A percentile compares a stretch with the other conserved stretches of the same genome.
These are phyloP conservation scores for Melanophora roralis DNA, from an alignment of 2,888 invertebrate species.

Conservation along the genomic window DNA sequence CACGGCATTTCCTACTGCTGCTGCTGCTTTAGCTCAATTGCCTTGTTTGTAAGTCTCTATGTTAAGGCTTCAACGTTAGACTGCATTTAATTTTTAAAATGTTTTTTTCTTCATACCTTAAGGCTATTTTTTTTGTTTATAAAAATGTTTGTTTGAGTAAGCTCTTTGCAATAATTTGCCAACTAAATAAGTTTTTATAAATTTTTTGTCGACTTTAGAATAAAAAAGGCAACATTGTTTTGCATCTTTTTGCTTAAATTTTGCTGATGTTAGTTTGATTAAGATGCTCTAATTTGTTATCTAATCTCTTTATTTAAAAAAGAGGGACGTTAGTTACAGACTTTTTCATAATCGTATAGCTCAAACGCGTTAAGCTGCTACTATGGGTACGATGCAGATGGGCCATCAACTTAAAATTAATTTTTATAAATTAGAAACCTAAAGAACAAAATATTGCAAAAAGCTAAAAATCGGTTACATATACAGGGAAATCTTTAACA, in stretches of 20 bases:
- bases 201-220: neutral
- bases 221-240: neutral
- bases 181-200: slow-evolving; percentile 40
- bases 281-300: slow-evolving; percentile 32
- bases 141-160: neutral
- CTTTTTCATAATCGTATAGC: too few species aligned
- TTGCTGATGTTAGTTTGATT: slow-evolving; percentile 26
- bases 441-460: too few species aligned
- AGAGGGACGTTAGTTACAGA: too few species aligned
- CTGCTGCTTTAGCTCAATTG: neutral
- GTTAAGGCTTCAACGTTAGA: neutral
- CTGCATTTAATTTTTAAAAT: slow-evolving; percentile 4
- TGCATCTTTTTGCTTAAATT: slow-evolving; percentile 5
- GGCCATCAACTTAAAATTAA: too few species aligned
- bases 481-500: too few species aligned
- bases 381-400: too few species aligned
- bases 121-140: slow-evolving; percentile 3
- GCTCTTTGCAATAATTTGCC: slow-evolving; percentile 47
- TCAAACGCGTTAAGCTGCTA: too few species aligned
- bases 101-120: slow-evolving; percentile 30
- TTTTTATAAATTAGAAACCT: too few species aligned
- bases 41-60: neutral
- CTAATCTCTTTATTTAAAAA: slow-evolving; percentile 2
- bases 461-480: too few species aligned
- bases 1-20: slow-evolving; percentile 48